These are phyloP conservation scores for Nasua narica DNA, from an alignment of 2,797 vertebrate genomes.

Conservation along the genomic window DNA sequence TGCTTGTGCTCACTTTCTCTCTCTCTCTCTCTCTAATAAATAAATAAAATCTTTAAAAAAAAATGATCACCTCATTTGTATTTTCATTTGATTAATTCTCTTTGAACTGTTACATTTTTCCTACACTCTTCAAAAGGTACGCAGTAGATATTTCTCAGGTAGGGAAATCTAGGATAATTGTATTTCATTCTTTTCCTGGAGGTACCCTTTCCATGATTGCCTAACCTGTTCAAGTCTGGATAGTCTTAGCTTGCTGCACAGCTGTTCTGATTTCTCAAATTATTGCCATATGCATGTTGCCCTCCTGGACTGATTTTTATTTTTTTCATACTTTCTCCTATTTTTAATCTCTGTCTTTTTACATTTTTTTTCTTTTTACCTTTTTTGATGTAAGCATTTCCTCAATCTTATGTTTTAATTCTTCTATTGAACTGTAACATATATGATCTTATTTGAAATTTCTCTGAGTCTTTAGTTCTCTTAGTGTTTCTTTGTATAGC, in stretches of 20 bases:
- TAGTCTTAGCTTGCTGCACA: not conserved
- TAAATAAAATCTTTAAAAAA: not conserved
- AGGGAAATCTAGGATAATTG: not conserved
- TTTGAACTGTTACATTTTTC: not conserved
- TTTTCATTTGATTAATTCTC: not conserved
- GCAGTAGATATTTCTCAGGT: not conserved
- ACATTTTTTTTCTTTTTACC: not conserved
- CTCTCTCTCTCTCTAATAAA: not conserved
- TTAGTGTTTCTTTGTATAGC: not conserved
- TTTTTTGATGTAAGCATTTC: not conserved
- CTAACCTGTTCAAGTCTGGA: not conserved
- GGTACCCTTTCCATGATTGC: not conserved
- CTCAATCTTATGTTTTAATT: not conserved
- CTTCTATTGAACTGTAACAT: not conserved
- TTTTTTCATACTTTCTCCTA: not conserved
- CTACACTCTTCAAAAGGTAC: not conserved
- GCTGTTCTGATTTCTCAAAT: not conserved
- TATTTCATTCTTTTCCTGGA: not conserved
- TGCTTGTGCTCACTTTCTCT: not conserved
- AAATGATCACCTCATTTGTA: not conserved
- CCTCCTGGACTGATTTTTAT: not conserved
- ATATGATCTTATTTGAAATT: not conserved
- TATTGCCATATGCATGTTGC: not conserved
- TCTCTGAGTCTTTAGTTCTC: not conserved
- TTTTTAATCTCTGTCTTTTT: not conserved